These are phyloP conservation scores for Cheilosia pagana DNA, from an alignment of 2,888 invertebrate genomes.

Conservation along the genomic window DNA sequence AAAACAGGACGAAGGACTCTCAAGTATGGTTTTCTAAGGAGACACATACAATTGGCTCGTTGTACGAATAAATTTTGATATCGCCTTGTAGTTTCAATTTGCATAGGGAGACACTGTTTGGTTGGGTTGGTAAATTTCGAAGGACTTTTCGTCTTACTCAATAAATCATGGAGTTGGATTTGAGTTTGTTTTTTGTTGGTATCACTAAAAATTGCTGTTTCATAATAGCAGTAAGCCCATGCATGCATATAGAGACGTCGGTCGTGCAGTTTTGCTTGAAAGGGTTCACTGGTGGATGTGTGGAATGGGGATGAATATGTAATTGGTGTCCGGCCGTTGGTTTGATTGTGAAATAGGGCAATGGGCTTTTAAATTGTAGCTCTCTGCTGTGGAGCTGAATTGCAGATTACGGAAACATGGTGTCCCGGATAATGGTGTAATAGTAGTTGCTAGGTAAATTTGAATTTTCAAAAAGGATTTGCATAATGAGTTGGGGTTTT, in stretches of 20 bases:
- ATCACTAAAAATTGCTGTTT: conserved; percentile 23
- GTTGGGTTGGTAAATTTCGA: conserved; percentile 22
- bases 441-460: conserved; percentile 20
- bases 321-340: conserved; percentile 57
- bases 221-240: conserved; percentile 19
- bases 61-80: conserved; percentile 49
- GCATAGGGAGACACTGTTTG: conserved; percentile 18
- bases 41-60: conserved; percentile 37
- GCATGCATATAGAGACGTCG: background rate
- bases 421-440: conserved; percentile 30
- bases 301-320: conserved; percentile 61
- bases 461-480: conserved; percentile 31
- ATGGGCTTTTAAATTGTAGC: conserved; percentile 51
- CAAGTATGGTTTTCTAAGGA: conserved; percentile 25
- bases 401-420: conserved; percentile 49
- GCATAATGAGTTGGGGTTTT: background rate
- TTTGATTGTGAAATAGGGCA: conserved; percentile 58
- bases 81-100: conserved; percentile 60
- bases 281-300: conserved; percentile 11
- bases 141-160: conserved; percentile 37
- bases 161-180: conserved; percentile 47
- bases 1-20: conserved; percentile 38
- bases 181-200: conserved; percentile 9
- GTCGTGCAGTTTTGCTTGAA: background rate
- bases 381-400: conserved; percentile 29